phyloP scores from a whole-genome alignment of 2,113 vertebrate species.

The Phylloscopus whistleri region DNA sequence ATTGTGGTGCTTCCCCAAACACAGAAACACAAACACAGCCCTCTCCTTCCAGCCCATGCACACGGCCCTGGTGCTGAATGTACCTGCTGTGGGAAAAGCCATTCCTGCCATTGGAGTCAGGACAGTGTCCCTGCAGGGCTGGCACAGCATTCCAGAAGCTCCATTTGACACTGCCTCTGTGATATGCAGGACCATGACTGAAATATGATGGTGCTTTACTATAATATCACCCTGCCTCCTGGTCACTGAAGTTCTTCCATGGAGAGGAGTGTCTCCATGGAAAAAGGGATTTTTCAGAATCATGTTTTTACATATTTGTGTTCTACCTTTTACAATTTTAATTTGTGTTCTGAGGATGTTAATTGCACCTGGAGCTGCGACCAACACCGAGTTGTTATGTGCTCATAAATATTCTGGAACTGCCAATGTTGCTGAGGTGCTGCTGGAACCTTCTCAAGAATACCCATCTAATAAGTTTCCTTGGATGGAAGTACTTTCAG shows the following conservation, averaged over 20 bases:
- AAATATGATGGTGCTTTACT: neutral
- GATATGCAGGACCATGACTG: neutral
- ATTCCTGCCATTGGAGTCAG: neutral
- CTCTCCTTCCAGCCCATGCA: neutral
- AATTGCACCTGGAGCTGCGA: neutral
- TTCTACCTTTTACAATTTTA: neutral
- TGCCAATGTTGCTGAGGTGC: neutral
- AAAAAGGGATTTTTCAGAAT: neutral
- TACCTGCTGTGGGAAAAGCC: neutral
- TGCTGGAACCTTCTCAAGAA: conserved; percentile 16
- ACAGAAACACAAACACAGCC: no score
- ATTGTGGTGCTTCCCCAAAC: neutral
- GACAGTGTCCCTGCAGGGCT: neutral
- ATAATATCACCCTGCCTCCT: neutral
- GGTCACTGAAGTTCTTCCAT: neutral
- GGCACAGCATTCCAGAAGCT: neutral
- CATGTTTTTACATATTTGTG: accelerated
- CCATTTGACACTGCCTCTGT: neutral
- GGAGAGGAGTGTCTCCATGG: neutral
- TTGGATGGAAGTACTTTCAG: neutral
- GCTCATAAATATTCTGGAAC: conserved; percentile 19
- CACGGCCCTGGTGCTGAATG: neutral
- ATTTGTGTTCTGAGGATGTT: neutral
- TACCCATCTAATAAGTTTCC: neutral
- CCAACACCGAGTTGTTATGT: neutral